Conservation (phyloP, 2,888 invertebrate species). For the Andrena hattorfiana region DNA sequence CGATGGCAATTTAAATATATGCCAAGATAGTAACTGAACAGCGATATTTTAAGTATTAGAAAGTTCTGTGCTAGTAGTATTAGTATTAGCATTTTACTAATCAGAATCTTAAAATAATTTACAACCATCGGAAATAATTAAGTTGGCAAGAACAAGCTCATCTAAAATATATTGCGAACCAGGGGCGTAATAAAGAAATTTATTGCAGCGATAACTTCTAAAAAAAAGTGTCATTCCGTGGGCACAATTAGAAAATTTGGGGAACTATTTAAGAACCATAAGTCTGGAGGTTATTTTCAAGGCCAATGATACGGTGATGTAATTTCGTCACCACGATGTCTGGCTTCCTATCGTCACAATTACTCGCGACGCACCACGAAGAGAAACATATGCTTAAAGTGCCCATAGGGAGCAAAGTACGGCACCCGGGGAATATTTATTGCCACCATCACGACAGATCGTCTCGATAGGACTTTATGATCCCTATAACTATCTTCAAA, state of each 20-base stretch:
- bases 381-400: neutral
- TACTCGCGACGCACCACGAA: slow-evolving; percentile 1
- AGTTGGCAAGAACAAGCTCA: too few species aligned
- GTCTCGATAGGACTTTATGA: slow-evolving; percentile 32
- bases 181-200: neutral
- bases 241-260: slow-evolving; percentile 14
- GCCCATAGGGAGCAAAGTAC: slow-evolving; percentile 10
- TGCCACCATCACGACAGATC: slow-evolving; percentile 17
- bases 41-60: neutral
- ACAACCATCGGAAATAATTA: too few species aligned
- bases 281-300: neutral
- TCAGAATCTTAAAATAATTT: too few species aligned
- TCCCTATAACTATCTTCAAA: slow-evolving; percentile 19
- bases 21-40: neutral
- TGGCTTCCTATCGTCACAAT: neutral
- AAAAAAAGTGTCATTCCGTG: neutral
- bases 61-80: neutral
- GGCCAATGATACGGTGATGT: slow-evolving; percentile 4
- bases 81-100: too few species aligned
- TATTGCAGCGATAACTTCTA: neutral
- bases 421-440: slow-evolving; percentile 42
- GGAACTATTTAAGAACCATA: slow-evolving; percentile 1
- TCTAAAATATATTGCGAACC: neutral
- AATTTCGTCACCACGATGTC: neutral
- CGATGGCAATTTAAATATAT: neutral